A percentile compares a stretch with the other conserved stretches of the same genome.
These are phyloP conservation scores for Tiphia femorata DNA, from an alignment of 2,888 invertebrate species.

Conservation along the genomic window DNA sequence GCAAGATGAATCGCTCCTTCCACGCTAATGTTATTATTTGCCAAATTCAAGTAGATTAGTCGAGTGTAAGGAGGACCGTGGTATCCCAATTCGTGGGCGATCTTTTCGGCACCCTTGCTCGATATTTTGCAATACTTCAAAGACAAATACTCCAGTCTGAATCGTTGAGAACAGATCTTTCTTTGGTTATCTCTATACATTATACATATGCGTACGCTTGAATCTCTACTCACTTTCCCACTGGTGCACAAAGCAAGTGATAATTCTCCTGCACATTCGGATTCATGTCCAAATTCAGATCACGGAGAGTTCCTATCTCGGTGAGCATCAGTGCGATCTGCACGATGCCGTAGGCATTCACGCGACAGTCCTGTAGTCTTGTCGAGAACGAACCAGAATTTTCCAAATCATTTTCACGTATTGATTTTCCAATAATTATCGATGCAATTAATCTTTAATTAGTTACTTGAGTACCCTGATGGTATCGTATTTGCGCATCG, in stretches of 20 bases:
- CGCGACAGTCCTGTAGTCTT: slow-evolving; percentile 61
- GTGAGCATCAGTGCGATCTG: slow-evolving; percentile 51
- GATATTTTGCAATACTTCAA: slow-evolving; percentile 61
- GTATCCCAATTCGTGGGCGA: slow-evolving; percentile 52
- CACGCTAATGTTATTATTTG: slow-evolving; percentile 63
- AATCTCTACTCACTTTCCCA: slow-evolving; percentile 33
- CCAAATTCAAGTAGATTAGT: slow-evolving; percentile 60
- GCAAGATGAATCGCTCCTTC: slow-evolving; percentile 56
- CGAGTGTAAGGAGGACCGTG: slow-evolving; percentile 37
- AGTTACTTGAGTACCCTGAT: slow-evolving; percentile 44
- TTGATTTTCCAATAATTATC: slow-evolving; percentile 1
- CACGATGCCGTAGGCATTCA: slow-evolving; percentile 55
- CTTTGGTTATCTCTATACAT: too few relatives aligned
- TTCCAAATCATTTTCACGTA: too few relatives aligned
- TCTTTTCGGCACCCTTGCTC: slow-evolving; percentile 48
- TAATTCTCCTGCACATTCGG: slow-evolving; percentile 60
- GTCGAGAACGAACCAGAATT: too few relatives aligned
- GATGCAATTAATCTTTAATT: not conserved
- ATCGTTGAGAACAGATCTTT: too few relatives aligned
- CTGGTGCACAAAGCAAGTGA: slow-evolving; percentile 50
- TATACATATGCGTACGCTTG: too few relatives aligned
- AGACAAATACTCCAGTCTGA: slow-evolving; percentile 54
- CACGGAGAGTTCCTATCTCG: slow-evolving; percentile 46
- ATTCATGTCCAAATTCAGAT: slow-evolving; percentile 63
- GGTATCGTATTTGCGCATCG: slow-evolving; percentile 38